A percentile compares a stretch with the other conserved stretches of the same genome.
phyloP scores from a whole-genome alignment of 2,797 vertebrate species.

The Staurois parvus region DNA sequence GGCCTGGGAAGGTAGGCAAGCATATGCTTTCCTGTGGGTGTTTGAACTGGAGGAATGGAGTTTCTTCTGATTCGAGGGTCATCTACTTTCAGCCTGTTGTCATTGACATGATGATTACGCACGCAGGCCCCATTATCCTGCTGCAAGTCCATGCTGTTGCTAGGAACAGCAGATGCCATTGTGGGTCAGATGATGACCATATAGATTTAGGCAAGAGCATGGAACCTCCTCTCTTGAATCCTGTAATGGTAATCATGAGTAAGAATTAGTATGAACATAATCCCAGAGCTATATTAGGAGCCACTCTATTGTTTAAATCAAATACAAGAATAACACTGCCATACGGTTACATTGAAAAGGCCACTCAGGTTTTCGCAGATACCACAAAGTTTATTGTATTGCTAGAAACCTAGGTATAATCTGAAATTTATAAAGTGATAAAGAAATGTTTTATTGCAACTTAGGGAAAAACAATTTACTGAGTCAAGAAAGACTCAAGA shows the following conservation, averaged over 20 bases:
- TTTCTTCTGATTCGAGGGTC: constrained; percentile 72
- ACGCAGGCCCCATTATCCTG: constrained; percentile 61
- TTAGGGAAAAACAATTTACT: too few relatives aligned
- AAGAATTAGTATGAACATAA: not conserved
- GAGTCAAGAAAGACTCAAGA: too few relatives aligned
- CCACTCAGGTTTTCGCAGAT: not conserved
- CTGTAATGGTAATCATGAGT: constrained; percentile 23
- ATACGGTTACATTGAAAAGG: not conserved
- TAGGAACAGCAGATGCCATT: constrained; percentile 59
- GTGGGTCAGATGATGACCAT: constrained; percentile 17
- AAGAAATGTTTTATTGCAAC: too few relatives aligned
- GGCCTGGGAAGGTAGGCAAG: constrained; percentile 78
- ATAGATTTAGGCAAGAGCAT: constrained; percentile 59
- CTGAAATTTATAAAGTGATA: too few relatives aligned
- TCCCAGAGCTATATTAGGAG: not conserved
- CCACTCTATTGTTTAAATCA: not conserved
- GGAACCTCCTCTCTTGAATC: constrained; percentile 16
- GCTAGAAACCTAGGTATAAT: not conserved
- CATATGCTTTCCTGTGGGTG: constrained; percentile 76
- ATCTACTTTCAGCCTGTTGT: constrained; percentile 56
- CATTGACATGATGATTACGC: constrained; percentile 16
- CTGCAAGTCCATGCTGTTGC: constrained; percentile 68
- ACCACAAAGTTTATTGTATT: not conserved
- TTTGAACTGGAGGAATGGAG: constrained; percentile 73
- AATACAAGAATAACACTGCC: not conserved